Conservation (phyloP, 2,797 vertebrate genomes). For the Avahi laniger region DNA sequence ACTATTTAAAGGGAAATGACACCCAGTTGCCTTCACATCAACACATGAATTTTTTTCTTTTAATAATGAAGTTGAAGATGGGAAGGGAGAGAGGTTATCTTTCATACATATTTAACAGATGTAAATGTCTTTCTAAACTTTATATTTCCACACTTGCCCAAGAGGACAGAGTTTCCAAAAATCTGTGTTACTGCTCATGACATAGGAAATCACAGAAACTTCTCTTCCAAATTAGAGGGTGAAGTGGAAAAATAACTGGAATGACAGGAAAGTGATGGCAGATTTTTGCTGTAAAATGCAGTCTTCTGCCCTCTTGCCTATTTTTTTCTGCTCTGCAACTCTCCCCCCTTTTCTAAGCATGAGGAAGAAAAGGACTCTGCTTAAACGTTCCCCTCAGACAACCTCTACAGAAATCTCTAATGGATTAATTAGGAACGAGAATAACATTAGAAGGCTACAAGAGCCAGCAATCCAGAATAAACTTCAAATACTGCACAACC, state of each 20-base stretch:
- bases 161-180: constrained; percentile 19
- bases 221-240: not conserved
- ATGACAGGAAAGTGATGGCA: not conserved
- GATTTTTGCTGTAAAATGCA: not conserved
- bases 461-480: not conserved
- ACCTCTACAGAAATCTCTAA: not conserved
- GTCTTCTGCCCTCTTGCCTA: not conserved
- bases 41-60: constrained; percentile 53
- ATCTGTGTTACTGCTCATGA: not conserved
- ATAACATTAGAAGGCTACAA: not conserved
- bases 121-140: constrained; percentile 45
- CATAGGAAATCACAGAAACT: not conserved
- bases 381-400: not conserved
- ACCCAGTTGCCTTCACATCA: constrained; percentile 73
- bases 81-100: not conserved
- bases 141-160: not conserved
- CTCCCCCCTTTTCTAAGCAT: not conserved
- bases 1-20: constrained; percentile 79
- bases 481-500: not conserved
- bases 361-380: not conserved
- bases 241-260: not conserved
- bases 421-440: not conserved
- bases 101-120: not conserved
- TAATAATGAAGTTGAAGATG: constrained; percentile 62
- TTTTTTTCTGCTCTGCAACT: not conserved